Evolutionary conservation across 2,797 vertebrate species (phyloP).

Genomic region (Selene dorsalis): DNA sequence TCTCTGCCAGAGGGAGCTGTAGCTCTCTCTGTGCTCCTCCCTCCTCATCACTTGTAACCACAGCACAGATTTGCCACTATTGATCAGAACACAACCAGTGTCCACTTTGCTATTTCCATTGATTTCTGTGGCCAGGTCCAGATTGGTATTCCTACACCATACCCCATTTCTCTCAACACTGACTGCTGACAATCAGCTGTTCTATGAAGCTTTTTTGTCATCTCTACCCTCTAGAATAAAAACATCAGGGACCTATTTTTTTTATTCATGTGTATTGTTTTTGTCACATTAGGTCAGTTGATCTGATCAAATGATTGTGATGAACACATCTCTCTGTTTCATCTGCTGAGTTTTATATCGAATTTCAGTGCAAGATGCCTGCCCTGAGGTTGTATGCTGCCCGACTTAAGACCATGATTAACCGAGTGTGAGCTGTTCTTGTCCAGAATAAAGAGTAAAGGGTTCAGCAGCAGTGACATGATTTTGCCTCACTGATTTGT

Average conservation of each 20-base stretch:
- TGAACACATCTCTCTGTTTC: not conserved
- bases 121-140: constrained; percentile 32
- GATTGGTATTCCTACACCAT: constrained; percentile 30
- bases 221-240: not conserved
- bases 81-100: constrained; percentile 45
- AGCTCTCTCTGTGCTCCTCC: constrained; percentile 16
- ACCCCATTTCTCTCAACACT: constrained; percentile 10
- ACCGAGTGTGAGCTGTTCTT: too few species aligned
- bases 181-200: not conserved
- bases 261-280: not conserved
- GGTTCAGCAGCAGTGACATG: not conserved
- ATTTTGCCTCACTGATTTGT: not conserved
- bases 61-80: constrained; percentile 39
- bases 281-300: not conserved
- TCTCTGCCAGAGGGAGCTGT: constrained; percentile 12
- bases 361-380: not conserved
- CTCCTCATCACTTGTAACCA: constrained; percentile 29
- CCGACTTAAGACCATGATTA: too few species aligned
- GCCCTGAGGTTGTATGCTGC: too few species aligned
- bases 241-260: not conserved
- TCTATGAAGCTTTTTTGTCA: not conserved
- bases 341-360: not conserved
- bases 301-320: not conserved
- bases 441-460: not conserved
- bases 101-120: constrained; percentile 34